Evolutionary conservation across 2,797 vertebrate species (phyloP).

Genomic region (Setipinna tenuifilis): DNA sequence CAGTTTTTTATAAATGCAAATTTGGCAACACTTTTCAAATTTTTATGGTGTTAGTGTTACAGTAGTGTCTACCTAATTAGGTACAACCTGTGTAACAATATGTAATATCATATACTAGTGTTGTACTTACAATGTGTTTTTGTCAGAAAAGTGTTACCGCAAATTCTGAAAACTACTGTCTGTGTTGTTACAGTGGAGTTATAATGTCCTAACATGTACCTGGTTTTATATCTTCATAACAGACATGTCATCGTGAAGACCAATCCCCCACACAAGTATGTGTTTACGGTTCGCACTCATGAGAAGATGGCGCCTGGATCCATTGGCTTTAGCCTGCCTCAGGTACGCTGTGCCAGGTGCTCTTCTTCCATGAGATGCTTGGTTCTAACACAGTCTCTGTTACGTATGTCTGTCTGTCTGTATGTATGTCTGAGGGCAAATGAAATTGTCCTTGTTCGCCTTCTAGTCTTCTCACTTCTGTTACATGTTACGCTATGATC

Average conservation of each 20-base stretch:
- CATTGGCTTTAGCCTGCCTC: slow-evolving; percentile 93
- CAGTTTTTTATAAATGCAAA: neutral
- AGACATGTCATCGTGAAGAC: slow-evolving; percentile 90
- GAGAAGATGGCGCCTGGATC: slow-evolving; percentile 77
- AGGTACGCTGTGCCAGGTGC: slow-evolving; percentile 74
- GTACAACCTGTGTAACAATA: no score
- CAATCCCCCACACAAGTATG: slow-evolving; percentile 82
- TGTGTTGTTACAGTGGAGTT: neutral
- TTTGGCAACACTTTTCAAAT: no score
- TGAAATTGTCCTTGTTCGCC: neutral
- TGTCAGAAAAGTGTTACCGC: no score
- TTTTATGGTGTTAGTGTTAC: no score
- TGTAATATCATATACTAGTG: no score
- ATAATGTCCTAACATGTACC: neutral
- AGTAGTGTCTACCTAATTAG: no score
- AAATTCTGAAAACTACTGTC: no score
- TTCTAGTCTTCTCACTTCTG: neutral
- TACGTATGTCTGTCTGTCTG: neutral
- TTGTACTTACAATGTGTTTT: no score
- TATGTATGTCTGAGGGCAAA: neutral
- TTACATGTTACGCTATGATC: slow-evolving; percentile 43
- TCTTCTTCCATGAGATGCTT: neutral
- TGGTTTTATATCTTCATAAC: slow-evolving; percentile 15
- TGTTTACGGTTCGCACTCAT: slow-evolving; percentile 88
- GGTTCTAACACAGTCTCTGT: neutral